Percentiles rank a stretch among this genome's conserved stretches.
Conservation (phyloP, 2,113 vertebrate species). For the Edolisoma coerulescens region DNA sequence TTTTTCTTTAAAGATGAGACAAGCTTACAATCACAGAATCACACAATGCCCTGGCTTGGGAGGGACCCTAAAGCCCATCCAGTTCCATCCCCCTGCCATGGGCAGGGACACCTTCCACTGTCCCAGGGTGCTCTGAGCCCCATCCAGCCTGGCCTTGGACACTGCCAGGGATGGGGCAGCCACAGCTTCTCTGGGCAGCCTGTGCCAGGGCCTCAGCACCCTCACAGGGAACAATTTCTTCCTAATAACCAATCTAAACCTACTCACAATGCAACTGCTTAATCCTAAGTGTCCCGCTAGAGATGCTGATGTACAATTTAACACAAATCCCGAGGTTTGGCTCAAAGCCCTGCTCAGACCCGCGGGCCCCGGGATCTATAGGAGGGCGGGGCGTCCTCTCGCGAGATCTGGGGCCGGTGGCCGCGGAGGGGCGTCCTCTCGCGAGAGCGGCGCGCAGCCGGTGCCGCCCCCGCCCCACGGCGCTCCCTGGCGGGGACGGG, state of each 20-base stretch:
- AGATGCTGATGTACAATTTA: rapidly evolving
- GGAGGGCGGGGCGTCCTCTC: background rate
- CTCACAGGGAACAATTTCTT: background rate
- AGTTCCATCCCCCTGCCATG: too few relatives aligned
- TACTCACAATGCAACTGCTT: background rate
- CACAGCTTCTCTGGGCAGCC: background rate
- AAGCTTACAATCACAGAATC: background rate
- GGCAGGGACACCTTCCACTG: background rate
- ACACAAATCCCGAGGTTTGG: rapidly evolving
- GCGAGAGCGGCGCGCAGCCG: background rate
- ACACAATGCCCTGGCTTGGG: background rate
- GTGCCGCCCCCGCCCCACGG: background rate
- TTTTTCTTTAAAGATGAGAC: background rate
- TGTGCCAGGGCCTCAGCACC: background rate
- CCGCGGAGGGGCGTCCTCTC: background rate
- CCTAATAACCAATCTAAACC: background rate
- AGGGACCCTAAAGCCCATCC: too few relatives aligned
- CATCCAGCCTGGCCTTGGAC: background rate
- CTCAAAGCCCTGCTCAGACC: rapidly evolving
- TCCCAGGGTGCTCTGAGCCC: rapidly evolving
- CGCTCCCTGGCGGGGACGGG: background rate
- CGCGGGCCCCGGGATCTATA: rapidly evolving
- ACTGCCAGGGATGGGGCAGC: background rate
- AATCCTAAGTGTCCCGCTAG: background rate
- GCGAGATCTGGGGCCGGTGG: background rate